Percentiles rank a stretch among this genome's conserved stretches.
These are phyloP conservation scores for Perithous albicinctus DNA, from an alignment of 2,888 invertebrate genomes.

Conservation along the genomic window DNA sequence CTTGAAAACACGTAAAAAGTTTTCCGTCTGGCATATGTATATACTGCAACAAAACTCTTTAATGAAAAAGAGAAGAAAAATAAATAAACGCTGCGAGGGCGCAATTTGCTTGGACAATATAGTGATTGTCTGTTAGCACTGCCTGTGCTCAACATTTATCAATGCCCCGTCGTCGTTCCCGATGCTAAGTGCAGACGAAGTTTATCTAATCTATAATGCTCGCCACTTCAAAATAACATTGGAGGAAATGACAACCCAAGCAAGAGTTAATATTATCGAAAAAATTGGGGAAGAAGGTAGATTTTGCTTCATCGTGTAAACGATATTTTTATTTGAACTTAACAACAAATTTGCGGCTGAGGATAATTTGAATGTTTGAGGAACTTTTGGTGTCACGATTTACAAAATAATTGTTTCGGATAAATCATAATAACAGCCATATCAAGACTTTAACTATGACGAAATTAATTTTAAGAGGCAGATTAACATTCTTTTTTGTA, in stretches of 20 bases:
- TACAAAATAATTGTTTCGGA: too few species aligned
- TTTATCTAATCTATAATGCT: slow-evolving; percentile 57
- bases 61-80: neutral
- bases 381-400: too few species aligned
- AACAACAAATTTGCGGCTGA: too few species aligned
- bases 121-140: slow-evolving; percentile 37
- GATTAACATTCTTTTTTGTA: too few species aligned
- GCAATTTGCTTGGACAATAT: neutral
- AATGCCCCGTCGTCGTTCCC: neutral
- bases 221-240: slow-evolving; percentile 1
- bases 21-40: neutral
- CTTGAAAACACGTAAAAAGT: neutral
- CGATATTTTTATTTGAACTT: too few species aligned
- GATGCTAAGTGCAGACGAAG: slow-evolving; percentile 24
- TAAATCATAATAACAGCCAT: too few species aligned
- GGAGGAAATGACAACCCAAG: neutral
- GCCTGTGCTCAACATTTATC: slow-evolving; percentile 21
- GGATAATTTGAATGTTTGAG: too few species aligned
- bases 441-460: too few species aligned
- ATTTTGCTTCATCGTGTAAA: too few species aligned
- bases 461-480: too few species aligned
- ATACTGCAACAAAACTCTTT: neutral
- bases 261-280: neutral
- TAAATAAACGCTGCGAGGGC: neutral
- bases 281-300: neutral